A percentile compares a stretch with the other conserved stretches of the same genome.
phyloP scores from a whole-genome alignment of 2,888 invertebrate genomes.

The Parnassius smintheus region DNA sequence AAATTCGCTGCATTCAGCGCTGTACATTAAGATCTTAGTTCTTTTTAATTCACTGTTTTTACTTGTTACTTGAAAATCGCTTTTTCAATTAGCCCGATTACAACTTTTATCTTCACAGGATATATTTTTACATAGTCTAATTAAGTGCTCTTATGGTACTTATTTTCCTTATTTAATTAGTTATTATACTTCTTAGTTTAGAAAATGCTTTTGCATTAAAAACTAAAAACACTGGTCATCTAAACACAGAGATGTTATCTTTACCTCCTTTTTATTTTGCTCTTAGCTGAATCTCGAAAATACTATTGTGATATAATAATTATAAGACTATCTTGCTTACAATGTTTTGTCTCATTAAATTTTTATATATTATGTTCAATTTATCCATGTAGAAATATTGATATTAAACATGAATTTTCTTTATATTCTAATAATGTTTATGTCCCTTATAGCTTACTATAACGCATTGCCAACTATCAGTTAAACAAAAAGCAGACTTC shows the following conservation, averaged over 20 bases:
- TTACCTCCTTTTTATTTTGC: slow-evolving; percentile 14
- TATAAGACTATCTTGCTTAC: neutral
- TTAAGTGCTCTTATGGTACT: slow-evolving; percentile 43
- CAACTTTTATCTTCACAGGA: slow-evolving; percentile 11
- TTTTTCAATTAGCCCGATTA: too few relatives aligned
- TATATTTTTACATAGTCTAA: slow-evolving; percentile 20
- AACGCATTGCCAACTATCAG: slow-evolving; percentile 23
- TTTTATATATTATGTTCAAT: too few relatives aligned
- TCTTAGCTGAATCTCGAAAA: slow-evolving; percentile 15
- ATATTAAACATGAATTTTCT: too few relatives aligned
- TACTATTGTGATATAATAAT: slow-evolving; percentile 22
- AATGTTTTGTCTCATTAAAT: too few relatives aligned
- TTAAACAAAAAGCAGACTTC: too few relatives aligned
- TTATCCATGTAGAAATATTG: too few relatives aligned
- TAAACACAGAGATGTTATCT: neutral
- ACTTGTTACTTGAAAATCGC: neutral
- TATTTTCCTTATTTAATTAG: slow-evolving; percentile 37
- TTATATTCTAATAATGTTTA: neutral
- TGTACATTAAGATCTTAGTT: neutral
- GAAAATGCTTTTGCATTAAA: slow-evolving; percentile 13
- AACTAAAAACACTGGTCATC: slow-evolving; percentile 19
- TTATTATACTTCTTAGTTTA: slow-evolving; percentile 26
- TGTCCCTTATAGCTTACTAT: slow-evolving; percentile 34
- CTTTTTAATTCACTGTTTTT: neutral
- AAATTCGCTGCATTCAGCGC: neutral